A percentile compares a stretch with the other conserved stretches of the same genome.
phyloP scores from a whole-genome alignment of 2,797 vertebrate species.

The Anabas testudineus region DNA sequence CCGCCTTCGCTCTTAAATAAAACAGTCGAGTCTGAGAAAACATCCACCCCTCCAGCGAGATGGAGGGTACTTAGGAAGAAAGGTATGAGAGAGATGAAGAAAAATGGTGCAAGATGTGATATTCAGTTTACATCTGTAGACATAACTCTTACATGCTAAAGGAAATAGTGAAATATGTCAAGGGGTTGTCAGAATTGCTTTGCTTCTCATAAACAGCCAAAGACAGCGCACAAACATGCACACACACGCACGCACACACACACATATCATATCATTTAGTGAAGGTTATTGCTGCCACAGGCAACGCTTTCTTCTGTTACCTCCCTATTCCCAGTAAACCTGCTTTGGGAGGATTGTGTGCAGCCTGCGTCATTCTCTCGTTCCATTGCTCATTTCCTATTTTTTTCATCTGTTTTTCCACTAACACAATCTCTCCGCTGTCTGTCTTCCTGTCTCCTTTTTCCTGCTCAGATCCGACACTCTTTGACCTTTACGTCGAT shows the following conservation, averaged over 20 bases:
- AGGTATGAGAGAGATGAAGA: conserved; percentile 10
- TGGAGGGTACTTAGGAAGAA: conserved; percentile 20
- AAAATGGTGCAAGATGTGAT: conserved; percentile 39
- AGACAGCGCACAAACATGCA: conserved; percentile 5
- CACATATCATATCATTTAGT: conserved; percentile 49
- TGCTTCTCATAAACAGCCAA: conserved; percentile 26
- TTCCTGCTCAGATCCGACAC: conserved; percentile 39
- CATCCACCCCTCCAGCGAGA: conserved; percentile 42
- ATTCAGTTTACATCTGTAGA: conserved; percentile 63
- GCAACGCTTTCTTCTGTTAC: conserved; percentile 49
- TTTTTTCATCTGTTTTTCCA: conserved; percentile 24
- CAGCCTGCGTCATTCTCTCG: conserved; percentile 48
- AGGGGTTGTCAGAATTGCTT: conserved; percentile 40
- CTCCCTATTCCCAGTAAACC: conserved; percentile 50
- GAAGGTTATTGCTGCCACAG: conserved; percentile 52
- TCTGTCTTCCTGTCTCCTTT: conserved; percentile 58
- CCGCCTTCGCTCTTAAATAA: conserved; percentile 47
- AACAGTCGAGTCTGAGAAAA: conserved; percentile 50
- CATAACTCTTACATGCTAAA: conserved; percentile 46
- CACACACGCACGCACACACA: conserved; percentile 16
- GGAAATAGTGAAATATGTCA: conserved; percentile 38
- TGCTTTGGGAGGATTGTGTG: conserved; percentile 27
- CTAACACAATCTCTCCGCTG: conserved; percentile 38
- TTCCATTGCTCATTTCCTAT: conserved; percentile 68
- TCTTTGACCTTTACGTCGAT: conserved; percentile 47